Evolutionary conservation across 2,113 vertebrate species (phyloP).

Genomic region (Clarias magur): DNA sequence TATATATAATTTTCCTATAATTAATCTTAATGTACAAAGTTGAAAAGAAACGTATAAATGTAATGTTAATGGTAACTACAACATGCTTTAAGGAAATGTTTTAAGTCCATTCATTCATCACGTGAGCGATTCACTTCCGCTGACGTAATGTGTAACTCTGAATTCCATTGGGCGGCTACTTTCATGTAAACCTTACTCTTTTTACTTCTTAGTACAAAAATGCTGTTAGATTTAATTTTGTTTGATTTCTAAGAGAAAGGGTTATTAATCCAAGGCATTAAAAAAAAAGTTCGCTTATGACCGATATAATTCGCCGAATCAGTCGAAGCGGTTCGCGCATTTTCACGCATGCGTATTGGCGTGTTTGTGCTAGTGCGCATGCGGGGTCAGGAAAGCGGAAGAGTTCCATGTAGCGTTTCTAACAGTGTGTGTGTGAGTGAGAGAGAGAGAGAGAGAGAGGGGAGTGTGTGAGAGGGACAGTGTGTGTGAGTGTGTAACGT

Average conservation of each 20-base stretch:
- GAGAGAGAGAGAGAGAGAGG: neutral
- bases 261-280: neutral
- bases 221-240: neutral
- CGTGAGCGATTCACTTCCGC: neutral
- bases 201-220: neutral
- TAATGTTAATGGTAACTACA: too few species aligned
- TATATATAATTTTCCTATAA: neutral
- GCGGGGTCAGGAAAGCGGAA: neutral
- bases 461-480: neutral
- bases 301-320: neutral
- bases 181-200: neutral
- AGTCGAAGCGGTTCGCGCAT: neutral
- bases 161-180: neutral
- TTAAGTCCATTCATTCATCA: neutral
- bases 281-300: too few species aligned
- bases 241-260: neutral
- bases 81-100: too few species aligned
- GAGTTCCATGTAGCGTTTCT: neutral
- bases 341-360: constrained; percentile 27
- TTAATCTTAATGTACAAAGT: neutral
- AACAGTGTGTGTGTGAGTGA: neutral
- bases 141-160: neutral
- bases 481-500: constrained; percentile 56
- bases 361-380: neutral
- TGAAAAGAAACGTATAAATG: too few species aligned